phyloP scores from a whole-genome alignment of 2,113 vertebrate species.

The Urocynchramus pylzowi region DNA sequence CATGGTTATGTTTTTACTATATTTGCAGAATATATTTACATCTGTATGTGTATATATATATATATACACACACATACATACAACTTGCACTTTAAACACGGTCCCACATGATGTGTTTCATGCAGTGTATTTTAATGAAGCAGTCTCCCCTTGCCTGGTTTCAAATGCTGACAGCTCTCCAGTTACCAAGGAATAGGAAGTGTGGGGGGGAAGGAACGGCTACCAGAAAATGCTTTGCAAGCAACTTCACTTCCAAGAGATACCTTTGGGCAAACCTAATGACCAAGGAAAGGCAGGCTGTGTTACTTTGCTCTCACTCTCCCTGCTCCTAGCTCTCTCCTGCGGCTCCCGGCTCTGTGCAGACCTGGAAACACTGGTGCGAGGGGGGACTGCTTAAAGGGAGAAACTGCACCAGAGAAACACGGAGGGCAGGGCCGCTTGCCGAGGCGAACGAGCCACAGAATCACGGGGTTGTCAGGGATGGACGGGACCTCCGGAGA shows the following conservation, averaged over 20 bases:
- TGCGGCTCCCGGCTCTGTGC: background rate
- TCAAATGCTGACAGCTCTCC: background rate
- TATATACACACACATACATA: no score
- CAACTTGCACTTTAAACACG: background rate
- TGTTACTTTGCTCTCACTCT: background rate
- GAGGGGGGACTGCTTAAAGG: accelerated
- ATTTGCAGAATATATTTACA: background rate
- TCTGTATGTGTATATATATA: no score
- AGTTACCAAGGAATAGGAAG: background rate
- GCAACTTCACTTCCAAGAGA: background rate
- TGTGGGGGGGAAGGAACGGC: accelerated
- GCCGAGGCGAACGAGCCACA: background rate
- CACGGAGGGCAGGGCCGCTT: accelerated
- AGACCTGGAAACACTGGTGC: accelerated
- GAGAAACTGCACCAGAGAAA: accelerated
- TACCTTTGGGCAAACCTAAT: background rate
- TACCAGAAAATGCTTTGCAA: background rate
- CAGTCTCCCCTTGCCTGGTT: background rate
- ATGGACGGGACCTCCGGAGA: background rate
- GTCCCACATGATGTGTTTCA: background rate
- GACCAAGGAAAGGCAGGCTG: background rate
- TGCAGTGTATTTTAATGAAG: background rate
- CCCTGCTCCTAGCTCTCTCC: background rate
- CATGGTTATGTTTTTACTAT: accelerated
- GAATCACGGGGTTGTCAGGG: accelerated